phyloP scores from a whole-genome alignment of 1,140 invertebrate genomes.

The Thaumatotibia leucotreta region DNA sequence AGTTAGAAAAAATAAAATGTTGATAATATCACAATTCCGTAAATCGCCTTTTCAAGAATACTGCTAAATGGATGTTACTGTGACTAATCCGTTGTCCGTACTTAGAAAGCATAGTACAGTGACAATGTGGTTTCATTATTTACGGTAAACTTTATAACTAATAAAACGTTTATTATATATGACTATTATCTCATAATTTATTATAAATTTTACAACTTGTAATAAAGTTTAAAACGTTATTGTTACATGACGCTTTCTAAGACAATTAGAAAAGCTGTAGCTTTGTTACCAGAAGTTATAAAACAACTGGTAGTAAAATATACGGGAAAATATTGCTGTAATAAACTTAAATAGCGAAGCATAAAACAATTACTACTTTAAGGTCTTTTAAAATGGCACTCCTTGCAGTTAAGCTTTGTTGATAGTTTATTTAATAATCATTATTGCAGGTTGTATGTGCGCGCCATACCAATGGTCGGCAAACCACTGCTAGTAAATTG shows the following conservation, averaged over 20 bases:
- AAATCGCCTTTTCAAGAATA: neutral
- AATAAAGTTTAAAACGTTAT: neutral
- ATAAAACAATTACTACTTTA: neutral
- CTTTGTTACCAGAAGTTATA: neutral
- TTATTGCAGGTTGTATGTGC: neutral
- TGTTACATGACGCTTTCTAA: neutral
- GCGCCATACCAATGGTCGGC: no score
- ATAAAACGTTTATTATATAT: neutral
- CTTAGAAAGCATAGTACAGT: neutral
- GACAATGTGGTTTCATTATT: neutral
- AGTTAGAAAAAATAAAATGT: no score
- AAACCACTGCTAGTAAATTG: no score
- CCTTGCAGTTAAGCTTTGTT: neutral
- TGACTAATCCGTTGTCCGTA: neutral
- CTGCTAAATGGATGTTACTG: neutral
- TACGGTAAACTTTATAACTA: neutral
- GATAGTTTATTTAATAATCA: no score
- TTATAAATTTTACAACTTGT: neutral
- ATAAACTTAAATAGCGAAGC: neutral
- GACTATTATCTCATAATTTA: neutral
- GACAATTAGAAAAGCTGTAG: neutral
- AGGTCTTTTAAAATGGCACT: neutral
- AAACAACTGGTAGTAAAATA: neutral
- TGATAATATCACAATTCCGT: no score
- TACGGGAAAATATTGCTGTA: neutral